Conservation (phyloP, 1,140 invertebrate species). For the Archegozetes longisetosus region DNA sequence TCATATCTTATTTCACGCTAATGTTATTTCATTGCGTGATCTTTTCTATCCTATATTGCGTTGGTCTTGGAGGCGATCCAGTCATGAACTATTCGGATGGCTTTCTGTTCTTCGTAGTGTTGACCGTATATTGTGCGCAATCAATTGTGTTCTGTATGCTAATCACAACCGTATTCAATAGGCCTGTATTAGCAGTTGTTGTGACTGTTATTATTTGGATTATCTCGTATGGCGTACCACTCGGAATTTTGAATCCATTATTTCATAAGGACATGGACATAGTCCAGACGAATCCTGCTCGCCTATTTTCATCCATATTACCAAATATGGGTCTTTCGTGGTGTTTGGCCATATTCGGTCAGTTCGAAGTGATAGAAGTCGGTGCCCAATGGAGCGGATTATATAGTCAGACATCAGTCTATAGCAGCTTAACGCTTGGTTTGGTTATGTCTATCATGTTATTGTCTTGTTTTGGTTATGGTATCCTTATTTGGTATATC, state of each 20-base stretch:
- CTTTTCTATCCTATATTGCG: conserved; percentile 23
- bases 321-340: conserved; percentile 7
- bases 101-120: not conserved
- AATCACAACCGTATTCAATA: conserved; percentile 11
- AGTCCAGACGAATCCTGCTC: not conserved
- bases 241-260: conserved; percentile 11
- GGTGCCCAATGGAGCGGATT: conserved; percentile 27
- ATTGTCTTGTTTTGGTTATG: conserved; percentile 16
- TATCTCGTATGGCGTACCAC: conserved; percentile 18
- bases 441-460: conserved; percentile 18
- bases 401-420: conserved; percentile 22
- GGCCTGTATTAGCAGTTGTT: conserved; percentile 5
- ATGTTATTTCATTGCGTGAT: conserved; percentile 34
- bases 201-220: conserved; percentile 20
- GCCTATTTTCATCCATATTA: conserved; percentile 12
- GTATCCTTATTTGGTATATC: conserved; percentile 24
- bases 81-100: not conserved
- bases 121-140: conserved; percentile 1
- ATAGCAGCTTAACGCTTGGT: conserved; percentile 26
- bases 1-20: conserved; percentile 38
- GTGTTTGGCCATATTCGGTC: conserved; percentile 11
- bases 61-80: not conserved
- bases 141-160: conserved; percentile 4
- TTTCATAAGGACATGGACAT: not conserved
- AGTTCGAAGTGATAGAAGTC: conserved; percentile 21